A percentile compares a stretch with the other conserved stretches of the same genome.
Evolutionary conservation across 2,113 vertebrate genomes (phyloP).

Genomic region (Todiramphus saurophagus): DNA sequence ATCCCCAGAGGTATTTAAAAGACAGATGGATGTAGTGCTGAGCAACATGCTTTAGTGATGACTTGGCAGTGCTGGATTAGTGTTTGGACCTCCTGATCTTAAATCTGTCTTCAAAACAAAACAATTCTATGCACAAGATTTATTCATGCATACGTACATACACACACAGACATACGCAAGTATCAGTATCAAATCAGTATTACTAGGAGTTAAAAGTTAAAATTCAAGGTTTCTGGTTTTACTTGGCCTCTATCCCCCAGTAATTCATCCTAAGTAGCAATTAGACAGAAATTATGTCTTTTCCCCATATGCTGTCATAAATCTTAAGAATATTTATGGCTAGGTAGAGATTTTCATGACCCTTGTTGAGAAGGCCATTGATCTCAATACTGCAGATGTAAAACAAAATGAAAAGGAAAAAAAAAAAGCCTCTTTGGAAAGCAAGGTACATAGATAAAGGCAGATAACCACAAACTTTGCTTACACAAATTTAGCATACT

Average conservation of each 20-base stretch:
- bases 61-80: too few relatives aligned
- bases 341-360: background rate
- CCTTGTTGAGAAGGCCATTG: background rate
- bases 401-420: background rate
- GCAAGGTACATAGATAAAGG: background rate
- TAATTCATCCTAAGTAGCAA: background rate
- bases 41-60: too few relatives aligned
- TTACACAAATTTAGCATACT: background rate
- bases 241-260: background rate
- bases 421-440: background rate
- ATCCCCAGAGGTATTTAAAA: too few relatives aligned
- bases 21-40: too few relatives aligned
- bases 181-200: background rate
- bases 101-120: too few relatives aligned
- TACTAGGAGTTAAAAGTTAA: background rate
- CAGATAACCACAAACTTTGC: background rate
- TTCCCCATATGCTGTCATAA: background rate
- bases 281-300: background rate
- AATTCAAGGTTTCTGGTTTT: background rate
- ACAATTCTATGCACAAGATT: background rate
- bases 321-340: conserved; percentile 8
- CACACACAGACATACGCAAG: background rate
- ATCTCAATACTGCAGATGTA: background rate
- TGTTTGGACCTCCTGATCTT: too few relatives aligned
- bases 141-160: background rate